These are phyloP conservation scores for Phylloscopus trochilus DNA, from an alignment of 2,113 vertebrate species.

Conservation along the genomic window DNA sequence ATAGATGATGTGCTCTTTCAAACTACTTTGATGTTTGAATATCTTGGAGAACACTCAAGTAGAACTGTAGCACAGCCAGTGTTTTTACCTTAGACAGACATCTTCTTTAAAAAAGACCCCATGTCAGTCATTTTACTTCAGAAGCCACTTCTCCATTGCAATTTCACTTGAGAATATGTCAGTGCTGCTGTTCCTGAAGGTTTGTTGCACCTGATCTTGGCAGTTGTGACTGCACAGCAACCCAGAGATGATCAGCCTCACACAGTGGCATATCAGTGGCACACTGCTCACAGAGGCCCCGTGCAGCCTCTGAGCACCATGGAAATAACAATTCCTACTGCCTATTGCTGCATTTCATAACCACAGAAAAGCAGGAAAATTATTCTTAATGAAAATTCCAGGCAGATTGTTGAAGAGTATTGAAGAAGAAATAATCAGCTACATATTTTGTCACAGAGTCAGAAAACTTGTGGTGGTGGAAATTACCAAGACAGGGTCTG, in stretches of 20 bases:
- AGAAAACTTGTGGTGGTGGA: background rate
- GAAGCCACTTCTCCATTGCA: background rate
- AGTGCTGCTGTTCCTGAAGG: background rate
- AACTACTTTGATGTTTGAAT: background rate
- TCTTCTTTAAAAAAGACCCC: background rate
- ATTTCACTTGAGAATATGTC: background rate
- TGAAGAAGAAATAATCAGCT: background rate
- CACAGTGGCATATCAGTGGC: background rate
- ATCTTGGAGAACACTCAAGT: background rate
- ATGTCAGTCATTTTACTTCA: background rate
- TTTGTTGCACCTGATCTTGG: background rate
- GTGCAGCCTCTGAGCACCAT: background rate
- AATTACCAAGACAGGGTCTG: conserved; percentile 71
- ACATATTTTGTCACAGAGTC: background rate
- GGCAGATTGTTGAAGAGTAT: background rate
- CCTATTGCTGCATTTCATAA: background rate
- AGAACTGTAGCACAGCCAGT: background rate
- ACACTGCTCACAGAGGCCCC: no score
- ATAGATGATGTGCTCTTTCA: background rate
- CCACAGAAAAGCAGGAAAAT: background rate
- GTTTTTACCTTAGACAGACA: background rate
- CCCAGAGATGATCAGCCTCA: background rate
- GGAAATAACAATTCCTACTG: background rate
- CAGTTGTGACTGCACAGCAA: background rate
- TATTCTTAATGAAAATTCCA: background rate